Evolutionary conservation across 2,888 invertebrate species (phyloP).

Genomic region (Eretmocerus hayati): DNA sequence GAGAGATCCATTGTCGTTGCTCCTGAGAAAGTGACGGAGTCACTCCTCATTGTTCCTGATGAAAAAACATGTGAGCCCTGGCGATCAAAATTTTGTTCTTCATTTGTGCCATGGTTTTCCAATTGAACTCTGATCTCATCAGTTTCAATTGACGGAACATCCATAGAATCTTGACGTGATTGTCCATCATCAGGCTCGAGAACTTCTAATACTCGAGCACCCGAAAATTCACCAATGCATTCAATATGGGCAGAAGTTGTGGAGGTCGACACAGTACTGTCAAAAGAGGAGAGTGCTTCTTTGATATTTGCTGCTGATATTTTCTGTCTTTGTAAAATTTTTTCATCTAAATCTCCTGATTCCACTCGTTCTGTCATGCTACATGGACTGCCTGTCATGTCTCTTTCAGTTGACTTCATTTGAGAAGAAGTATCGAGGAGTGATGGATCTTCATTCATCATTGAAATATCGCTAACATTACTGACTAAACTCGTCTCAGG

Average conservation of each 20-base stretch:
- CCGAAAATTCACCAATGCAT: slow-evolving; percentile 28
- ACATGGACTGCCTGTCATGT: slow-evolving; percentile 40
- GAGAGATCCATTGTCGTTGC: slow-evolving; percentile 34
- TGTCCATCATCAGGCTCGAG: slow-evolving; percentile 33
- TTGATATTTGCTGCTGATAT: neutral
- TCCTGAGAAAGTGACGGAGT: slow-evolving; percentile 36
- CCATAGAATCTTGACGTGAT: slow-evolving; percentile 37
- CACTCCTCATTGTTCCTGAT: slow-evolving; percentile 36
- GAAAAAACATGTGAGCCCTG: slow-evolving; percentile 37
- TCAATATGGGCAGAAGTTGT: slow-evolving; percentile 9
- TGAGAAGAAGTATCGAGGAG: slow-evolving; percentile 32
- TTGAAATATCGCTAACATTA: slow-evolving; percentile 35
- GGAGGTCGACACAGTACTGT: neutral
- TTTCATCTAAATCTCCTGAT: slow-evolving; percentile 32
- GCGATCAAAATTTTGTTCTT: slow-evolving; percentile 25
- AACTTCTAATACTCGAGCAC: slow-evolving; percentile 36
- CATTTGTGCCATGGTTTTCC: slow-evolving; percentile 21
- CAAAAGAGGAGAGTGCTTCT: slow-evolving; percentile 3
- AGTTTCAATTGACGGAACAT: slow-evolving; percentile 37
- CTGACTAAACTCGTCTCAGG: slow-evolving; percentile 33
- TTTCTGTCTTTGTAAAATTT: neutral
- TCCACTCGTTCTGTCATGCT: slow-evolving; percentile 41
- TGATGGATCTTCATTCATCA: slow-evolving; percentile 39
- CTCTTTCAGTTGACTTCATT: slow-evolving; percentile 31
- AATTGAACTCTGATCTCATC: slow-evolving; percentile 33